phyloP scores from a whole-genome alignment of 2,113 vertebrate genomes.

The Rhizomys pruinosus region DNA sequence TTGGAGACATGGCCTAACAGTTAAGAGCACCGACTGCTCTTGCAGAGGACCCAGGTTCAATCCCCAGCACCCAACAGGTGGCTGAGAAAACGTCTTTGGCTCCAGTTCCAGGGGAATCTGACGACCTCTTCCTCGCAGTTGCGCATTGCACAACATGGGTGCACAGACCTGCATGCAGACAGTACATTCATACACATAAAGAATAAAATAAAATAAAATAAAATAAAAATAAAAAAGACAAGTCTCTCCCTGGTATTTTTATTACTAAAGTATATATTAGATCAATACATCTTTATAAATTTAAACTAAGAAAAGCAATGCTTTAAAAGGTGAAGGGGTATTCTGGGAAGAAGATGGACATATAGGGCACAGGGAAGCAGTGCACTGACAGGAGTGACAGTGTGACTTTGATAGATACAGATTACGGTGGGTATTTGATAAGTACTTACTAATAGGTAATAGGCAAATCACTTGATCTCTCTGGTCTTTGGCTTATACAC shows the following conservation, averaged over 20 bases:
- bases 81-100: no score
- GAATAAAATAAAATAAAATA: no score
- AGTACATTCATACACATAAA: no score
- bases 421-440: slow-evolving; percentile 2
- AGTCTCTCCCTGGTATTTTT: slow-evolving; percentile 58
- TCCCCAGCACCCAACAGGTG: no score
- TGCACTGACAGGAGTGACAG: background rate
- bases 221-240: no score
- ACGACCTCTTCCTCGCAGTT: no score
- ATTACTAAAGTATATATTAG: slow-evolving; percentile 50
- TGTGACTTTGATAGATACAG: background rate
- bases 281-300: slow-evolving; percentile 17
- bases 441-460: background rate
- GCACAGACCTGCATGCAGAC: no score
- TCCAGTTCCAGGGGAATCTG: no score
- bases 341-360: background rate
- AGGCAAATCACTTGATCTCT: background rate
- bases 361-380: background rate
- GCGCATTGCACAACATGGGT: no score
- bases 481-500: background rate
- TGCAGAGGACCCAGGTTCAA: no score
- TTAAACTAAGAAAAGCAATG: slow-evolving; percentile 45
- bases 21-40: no score
- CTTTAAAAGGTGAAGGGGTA: background rate
- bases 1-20: no score